Conservation (phyloP, 2,797 vertebrate genomes). For the Gymnoscopelus microlampas region DNA sequence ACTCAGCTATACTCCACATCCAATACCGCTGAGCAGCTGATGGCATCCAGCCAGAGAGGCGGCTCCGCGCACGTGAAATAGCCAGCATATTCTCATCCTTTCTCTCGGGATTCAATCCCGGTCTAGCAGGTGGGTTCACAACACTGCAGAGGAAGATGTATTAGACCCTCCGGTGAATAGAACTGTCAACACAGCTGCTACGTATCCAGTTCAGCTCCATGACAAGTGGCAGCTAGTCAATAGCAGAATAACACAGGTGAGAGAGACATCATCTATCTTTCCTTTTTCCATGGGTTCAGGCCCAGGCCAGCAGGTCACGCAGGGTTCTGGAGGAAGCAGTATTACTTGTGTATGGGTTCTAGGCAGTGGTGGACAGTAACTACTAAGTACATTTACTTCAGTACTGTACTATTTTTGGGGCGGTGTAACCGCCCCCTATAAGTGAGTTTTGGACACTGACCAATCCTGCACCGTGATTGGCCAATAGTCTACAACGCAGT, state of each 20-base stretch:
- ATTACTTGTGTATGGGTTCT: no score
- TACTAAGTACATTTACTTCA: no score
- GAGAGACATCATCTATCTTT: no score
- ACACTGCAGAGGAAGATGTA: not conserved
- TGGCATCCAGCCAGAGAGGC: not conserved
- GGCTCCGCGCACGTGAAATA: not conserved
- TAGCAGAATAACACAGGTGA: not conserved
- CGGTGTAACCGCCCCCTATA: no score
- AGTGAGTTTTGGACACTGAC: no score
- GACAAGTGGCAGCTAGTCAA: not conserved
- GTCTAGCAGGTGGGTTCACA: not conserved
- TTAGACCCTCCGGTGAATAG: not conserved
- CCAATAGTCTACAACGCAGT: no score
- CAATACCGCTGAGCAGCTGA: constrained; percentile 3
- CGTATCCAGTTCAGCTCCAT: not conserved
- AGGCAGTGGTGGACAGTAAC: no score
- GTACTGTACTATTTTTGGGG: no score
- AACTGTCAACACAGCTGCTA: not conserved
- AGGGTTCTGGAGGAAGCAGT: no score
- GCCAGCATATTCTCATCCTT: not conserved
- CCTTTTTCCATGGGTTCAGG: no score
- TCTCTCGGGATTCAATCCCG: constrained; percentile 1
- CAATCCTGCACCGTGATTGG: no score
- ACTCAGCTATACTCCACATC: constrained; percentile 30
- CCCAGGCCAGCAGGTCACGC: no score